phyloP scores from a whole-genome alignment of 2,888 invertebrate genomes.

The Erannis defoliaria region DNA sequence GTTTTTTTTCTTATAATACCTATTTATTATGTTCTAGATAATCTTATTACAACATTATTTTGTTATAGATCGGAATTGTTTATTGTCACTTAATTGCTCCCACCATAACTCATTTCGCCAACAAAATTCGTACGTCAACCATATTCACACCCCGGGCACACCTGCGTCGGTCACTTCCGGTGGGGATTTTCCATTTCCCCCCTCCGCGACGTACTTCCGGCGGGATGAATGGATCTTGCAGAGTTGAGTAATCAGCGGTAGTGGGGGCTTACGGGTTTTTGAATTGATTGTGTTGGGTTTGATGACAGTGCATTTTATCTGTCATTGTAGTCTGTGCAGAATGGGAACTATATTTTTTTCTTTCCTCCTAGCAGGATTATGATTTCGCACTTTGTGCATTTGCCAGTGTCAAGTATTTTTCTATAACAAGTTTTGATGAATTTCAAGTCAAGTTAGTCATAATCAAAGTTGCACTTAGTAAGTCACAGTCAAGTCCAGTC shows the following conservation, averaged over 20 bases:
- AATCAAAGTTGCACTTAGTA: no score
- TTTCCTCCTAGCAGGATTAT: no score
- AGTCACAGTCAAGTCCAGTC: no score
- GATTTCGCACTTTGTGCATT: no score
- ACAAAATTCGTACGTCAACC: slow-evolving; percentile 51
- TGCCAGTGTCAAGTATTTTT: no score
- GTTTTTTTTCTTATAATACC: no score
- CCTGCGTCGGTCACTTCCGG: slow-evolving; percentile 71
- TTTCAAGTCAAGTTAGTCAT: background rate
- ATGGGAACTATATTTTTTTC: no score
- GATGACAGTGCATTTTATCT: background rate
- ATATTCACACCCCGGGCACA: slow-evolving; percentile 63
- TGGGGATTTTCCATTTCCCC: slow-evolving; percentile 74
- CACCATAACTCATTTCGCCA: slow-evolving; percentile 34
- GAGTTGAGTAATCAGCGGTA: slow-evolving; percentile 56
- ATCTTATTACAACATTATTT: no score
- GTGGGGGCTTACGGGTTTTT: slow-evolving; percentile 44
- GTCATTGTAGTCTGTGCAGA: no score
- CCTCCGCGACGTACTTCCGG: slow-evolving; percentile 61
- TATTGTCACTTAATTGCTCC: background rate
- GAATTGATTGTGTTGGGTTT: background rate
- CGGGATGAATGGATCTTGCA: slow-evolving; percentile 51
- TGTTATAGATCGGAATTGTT: background rate
- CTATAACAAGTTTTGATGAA: background rate
- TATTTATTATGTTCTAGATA: no score